These are phyloP conservation scores for Sinocyclocheilus anshuiensis DNA, from an alignment of 2,113 vertebrate genomes.

Conservation along the genomic window DNA sequence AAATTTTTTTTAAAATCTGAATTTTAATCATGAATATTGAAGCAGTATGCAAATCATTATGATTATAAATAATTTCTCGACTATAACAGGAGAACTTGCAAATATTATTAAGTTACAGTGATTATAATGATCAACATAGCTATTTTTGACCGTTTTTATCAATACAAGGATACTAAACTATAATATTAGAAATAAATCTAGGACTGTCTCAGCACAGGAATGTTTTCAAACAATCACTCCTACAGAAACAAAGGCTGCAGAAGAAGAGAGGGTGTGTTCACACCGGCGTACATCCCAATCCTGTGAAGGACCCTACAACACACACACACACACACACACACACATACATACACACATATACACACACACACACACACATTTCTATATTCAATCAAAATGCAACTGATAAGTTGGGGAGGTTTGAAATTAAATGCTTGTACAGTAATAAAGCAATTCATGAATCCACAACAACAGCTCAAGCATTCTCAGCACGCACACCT, in stretches of 20 bases:
- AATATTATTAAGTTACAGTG: not conserved
- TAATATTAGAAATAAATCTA: too few species aligned
- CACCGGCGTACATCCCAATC: constrained; percentile 6
- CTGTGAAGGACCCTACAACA: not conserved
- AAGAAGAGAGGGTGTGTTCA: constrained; percentile 28
- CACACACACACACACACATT: too few species aligned
- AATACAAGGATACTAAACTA: not conserved
- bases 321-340: too few species aligned
- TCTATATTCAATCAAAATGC: not conserved
- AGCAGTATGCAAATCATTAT: not conserved
- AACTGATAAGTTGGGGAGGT: not conserved
- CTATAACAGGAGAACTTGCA: not conserved
- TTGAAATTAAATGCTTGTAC: constrained; percentile 23
- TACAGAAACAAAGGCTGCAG: constrained; percentile 5
- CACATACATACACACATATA: not conserved
- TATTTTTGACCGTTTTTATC: not conserved
- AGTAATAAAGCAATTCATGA: constrained; percentile 6
- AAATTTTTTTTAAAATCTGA: too few species aligned
- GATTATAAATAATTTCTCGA: not conserved
- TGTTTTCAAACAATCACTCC: constrained; percentile 10
- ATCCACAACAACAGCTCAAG: constrained; percentile 17
- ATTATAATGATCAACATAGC: not conserved
- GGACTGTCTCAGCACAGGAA: not conserved
- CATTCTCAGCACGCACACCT: constrained; percentile 29
- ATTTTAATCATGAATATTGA: not conserved